A percentile compares a stretch with the other conserved stretches of the same genome.
These are phyloP conservation scores for Amphiprion percula DNA, from an alignment of 2,113 vertebrate genomes.

Conservation along the genomic window DNA sequence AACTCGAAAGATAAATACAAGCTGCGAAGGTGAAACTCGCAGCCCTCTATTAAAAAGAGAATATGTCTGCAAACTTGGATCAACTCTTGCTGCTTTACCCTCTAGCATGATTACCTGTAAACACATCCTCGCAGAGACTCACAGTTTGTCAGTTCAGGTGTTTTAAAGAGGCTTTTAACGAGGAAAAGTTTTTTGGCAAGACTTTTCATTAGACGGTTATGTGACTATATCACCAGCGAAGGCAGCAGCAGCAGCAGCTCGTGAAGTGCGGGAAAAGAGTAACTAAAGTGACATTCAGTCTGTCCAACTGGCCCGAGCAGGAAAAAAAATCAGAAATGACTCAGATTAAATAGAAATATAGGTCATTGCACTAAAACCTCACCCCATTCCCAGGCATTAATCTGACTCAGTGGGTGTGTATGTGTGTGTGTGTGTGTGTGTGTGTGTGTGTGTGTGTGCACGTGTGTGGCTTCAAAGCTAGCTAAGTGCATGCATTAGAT, in stretches of 20 bases:
- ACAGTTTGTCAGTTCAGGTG: neutral
- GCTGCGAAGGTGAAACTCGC: constrained; percentile 2
- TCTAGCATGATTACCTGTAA: constrained; percentile 1
- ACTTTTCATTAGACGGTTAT: neutral
- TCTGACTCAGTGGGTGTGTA: constrained; percentile 36
- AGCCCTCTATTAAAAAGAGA: constrained; percentile 4
- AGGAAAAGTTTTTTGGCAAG: neutral
- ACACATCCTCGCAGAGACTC: neutral
- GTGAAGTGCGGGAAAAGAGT: neutral
- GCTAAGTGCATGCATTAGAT: constrained; percentile 42
- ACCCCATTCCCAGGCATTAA: constrained; percentile 62
- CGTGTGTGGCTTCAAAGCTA: constrained; percentile 32
- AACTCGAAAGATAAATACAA: constrained; percentile 14
- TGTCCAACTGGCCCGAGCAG: constrained; percentile 8
- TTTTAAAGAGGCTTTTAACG: constrained; percentile 11
- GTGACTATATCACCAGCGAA: no score
- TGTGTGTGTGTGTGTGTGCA: constrained; percentile 29
- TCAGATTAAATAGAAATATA: constrained; percentile 72
- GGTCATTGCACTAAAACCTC: constrained; percentile 70
- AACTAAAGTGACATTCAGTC: neutral
- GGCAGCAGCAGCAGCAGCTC: neutral
- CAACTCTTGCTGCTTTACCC: constrained; percentile 1
- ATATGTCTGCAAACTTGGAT: neutral
- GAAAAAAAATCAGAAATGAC: constrained; percentile 57
- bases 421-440: constrained; percentile 19